Conservation (phyloP, 2,797 vertebrate genomes). For the Peromyscus aztecus region DNA sequence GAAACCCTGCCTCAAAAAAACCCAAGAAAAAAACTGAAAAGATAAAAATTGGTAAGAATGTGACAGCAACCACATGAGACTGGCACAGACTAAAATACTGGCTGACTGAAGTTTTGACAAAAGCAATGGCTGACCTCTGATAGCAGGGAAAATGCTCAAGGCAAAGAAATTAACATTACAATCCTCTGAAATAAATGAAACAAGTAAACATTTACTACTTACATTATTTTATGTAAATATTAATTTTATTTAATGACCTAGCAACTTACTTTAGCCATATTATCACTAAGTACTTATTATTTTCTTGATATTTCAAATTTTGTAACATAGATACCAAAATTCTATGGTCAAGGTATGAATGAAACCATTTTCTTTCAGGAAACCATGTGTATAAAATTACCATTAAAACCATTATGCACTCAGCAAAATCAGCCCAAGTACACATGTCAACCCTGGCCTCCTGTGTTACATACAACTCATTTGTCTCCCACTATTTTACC, state of each 20-base stretch:
- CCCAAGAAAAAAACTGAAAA: no score
- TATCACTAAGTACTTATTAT: background rate
- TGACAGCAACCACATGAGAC: background rate
- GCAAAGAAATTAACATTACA: background rate
- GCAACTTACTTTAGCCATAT: background rate
- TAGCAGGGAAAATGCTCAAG: background rate
- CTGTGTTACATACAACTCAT: background rate
- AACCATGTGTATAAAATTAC: background rate
- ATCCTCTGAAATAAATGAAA: background rate
- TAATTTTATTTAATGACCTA: background rate
- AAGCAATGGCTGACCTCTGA: background rate
- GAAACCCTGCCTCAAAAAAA: no score
- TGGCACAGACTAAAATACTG: background rate
- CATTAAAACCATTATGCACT: background rate
- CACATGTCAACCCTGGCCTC: background rate
- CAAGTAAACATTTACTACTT: background rate
- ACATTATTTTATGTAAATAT: background rate
- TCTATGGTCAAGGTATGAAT: background rate
- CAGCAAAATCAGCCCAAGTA: background rate
- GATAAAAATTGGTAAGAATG: background rate
- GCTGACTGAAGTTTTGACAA: background rate
- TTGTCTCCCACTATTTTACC: fast-evolving
- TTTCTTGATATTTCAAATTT: background rate
- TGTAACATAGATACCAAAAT: background rate
- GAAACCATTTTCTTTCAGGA: background rate